A percentile compares a stretch with the other conserved stretches of the same genome.
Conservation (phyloP, 1,140 invertebrate species). For the Bradynema listronoti region DNA sequence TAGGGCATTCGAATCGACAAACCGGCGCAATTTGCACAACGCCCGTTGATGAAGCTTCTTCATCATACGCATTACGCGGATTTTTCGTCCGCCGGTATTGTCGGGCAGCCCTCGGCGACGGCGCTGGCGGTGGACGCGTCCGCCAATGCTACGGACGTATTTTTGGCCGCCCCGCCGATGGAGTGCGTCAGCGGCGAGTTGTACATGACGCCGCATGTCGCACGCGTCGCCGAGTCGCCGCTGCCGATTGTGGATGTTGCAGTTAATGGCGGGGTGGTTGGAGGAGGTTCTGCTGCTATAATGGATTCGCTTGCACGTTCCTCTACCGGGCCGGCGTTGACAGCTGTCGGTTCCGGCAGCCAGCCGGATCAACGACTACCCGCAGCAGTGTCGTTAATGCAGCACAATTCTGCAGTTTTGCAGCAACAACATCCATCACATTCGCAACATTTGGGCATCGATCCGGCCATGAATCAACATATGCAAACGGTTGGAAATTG, state of each 20-base stretch:
- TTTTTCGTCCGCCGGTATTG: neutral
- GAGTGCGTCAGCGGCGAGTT: neutral
- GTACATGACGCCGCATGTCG: neutral
- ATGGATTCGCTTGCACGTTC: neutral
- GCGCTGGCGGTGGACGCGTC: constrained; percentile 1
- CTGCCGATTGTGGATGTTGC: too few species aligned
- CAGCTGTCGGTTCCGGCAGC: neutral
- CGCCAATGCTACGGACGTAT: constrained; percentile 4
- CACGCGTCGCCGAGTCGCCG: neutral
- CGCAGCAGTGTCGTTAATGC: neutral
- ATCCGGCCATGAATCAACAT: too few species aligned
- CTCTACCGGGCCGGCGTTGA: neutral
- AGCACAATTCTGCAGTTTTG: neutral
- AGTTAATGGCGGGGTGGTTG: neutral
- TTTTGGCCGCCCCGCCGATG: neutral
- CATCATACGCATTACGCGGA: constrained; percentile 11
- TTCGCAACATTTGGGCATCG: too few species aligned
- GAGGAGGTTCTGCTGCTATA: neutral
- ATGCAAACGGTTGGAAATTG: too few species aligned
- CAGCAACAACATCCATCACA: too few species aligned
- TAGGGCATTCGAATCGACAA: constrained; percentile 11
- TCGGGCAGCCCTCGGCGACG: neutral
- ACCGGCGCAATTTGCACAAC: neutral
- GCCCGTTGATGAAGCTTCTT: neutral
- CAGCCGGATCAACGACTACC: neutral